Evolutionary conservation across 2,888 invertebrate species (phyloP).

Genomic region (Cryptops parisi): DNA sequence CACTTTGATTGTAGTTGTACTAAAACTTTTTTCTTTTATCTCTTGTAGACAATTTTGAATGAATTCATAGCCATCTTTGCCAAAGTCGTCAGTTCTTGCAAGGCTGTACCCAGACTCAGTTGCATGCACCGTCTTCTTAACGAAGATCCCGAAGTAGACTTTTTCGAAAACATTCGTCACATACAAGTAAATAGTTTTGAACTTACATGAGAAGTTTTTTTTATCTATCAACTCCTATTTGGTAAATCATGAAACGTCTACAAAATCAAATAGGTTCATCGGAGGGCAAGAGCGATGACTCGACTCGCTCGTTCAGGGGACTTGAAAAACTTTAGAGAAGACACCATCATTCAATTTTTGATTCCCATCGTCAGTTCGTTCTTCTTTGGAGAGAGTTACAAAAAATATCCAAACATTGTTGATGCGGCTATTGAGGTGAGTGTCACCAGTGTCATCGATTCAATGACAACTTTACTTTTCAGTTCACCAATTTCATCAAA

Average conservation of each 20-base stretch:
- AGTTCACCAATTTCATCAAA: not conserved
- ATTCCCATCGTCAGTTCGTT: conserved; percentile 69
- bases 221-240: not conserved
- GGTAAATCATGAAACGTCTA: too few species aligned
- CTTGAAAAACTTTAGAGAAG: conserved; percentile 44
- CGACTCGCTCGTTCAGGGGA: conserved; percentile 37
- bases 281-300: conserved; percentile 65
- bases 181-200: conserved; percentile 28
- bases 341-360: conserved; percentile 67
- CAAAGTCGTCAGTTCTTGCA: conserved; percentile 39
- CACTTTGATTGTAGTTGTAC: too few species aligned
- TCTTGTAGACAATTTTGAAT: conserved; percentile 45
- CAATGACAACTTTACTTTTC: too few species aligned
- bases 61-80: conserved; percentile 68
- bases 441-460: not conserved
- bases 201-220: not conserved
- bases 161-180: conserved; percentile 85
- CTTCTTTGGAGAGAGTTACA: conserved; percentile 58
- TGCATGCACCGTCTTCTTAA: conserved; percentile 43
- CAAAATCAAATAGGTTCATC: too few species aligned
- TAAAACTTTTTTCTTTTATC: too few species aligned
- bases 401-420: conserved; percentile 60
- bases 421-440: conserved; percentile 62
- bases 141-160: conserved; percentile 71
- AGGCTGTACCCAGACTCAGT: conserved; percentile 4